A percentile compares a stretch with the other conserved stretches of the same genome.
Evolutionary conservation across 2,888 invertebrate genomes (phyloP).

Genomic region (Lutraria lutraria): DNA sequence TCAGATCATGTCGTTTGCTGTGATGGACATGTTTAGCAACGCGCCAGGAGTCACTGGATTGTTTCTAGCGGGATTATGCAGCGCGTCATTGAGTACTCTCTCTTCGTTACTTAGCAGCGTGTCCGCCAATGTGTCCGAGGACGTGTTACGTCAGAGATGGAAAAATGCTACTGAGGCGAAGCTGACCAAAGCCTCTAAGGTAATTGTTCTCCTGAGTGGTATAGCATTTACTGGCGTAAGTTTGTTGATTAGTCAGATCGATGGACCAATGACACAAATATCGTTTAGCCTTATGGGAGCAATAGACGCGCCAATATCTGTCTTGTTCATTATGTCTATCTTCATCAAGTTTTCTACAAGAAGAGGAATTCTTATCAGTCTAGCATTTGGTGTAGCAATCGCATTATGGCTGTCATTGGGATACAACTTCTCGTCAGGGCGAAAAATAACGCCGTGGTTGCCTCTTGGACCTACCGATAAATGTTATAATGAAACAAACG

Average conservation of each 20-base stretch:
- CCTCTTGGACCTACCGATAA: slow-evolving; percentile 71
- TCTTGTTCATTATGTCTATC: slow-evolving; percentile 50
- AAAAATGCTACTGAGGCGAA: slow-evolving; percentile 42
- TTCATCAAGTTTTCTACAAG: slow-evolving; percentile 43
- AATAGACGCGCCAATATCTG: slow-evolving; percentile 46
- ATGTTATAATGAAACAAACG: slow-evolving; percentile 51
- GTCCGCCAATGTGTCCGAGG: slow-evolving; percentile 51
- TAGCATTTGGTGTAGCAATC: slow-evolving; percentile 57
- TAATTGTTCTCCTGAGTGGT: slow-evolving; percentile 51
- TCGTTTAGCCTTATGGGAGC: slow-evolving; percentile 50
- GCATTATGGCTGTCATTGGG: slow-evolving; percentile 70
- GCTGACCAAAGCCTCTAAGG: slow-evolving; percentile 51
- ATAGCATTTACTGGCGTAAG: slow-evolving; percentile 50
- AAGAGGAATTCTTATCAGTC: slow-evolving; percentile 71
- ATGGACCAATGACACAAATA: slow-evolving; percentile 62
- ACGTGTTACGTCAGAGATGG: slow-evolving; percentile 38
- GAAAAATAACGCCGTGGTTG: slow-evolving; percentile 66
- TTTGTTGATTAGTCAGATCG: slow-evolving; percentile 49
- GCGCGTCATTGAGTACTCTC: slow-evolving; percentile 57
- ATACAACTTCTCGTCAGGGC: slow-evolving; percentile 65
- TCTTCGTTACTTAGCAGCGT: slow-evolving; percentile 56
- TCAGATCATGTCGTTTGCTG: slow-evolving; percentile 48
- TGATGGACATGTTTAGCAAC: slow-evolving; percentile 61
- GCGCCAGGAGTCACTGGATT: slow-evolving; percentile 51
- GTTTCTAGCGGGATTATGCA: slow-evolving; percentile 54